Evolutionary conservation across 2,113 vertebrate species (phyloP).

Genomic region (cat (Felis catus)): DNA sequence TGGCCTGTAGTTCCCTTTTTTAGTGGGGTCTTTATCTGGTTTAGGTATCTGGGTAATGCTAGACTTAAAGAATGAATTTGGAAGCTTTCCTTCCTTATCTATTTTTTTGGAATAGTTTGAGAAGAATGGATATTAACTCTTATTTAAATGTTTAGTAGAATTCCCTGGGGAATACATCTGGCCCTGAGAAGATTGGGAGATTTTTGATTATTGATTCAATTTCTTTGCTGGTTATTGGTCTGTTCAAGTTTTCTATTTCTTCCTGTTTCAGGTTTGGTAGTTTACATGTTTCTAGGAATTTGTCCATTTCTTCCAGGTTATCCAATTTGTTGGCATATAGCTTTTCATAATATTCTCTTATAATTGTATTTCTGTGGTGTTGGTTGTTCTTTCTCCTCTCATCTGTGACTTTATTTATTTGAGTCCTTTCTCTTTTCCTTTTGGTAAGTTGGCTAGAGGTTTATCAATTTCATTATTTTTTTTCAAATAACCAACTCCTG

Average conservation of each 20-base stretch:
- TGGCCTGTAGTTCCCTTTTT: not conserved
- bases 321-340: not conserved
- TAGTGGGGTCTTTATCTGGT: not conserved
- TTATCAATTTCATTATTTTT: not conserved
- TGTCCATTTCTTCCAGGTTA: not conserved
- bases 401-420: not conserved
- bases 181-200: not conserved
- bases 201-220: not conserved
- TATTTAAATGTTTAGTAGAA: not conserved
- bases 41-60: not conserved
- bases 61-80: not conserved
- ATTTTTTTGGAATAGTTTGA: not conserved
- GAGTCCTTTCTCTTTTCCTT: not conserved
- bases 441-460: not conserved
- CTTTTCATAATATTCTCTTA: not conserved
- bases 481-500: not conserved
- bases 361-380: not conserved
- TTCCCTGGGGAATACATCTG: not conserved
- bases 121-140: not conserved
- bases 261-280: not conserved
- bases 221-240: not conserved
- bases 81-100: not conserved
- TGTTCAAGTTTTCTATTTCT: not conserved
- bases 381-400: not conserved
- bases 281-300: not conserved